Evolutionary conservation across 2,888 invertebrate species (phyloP).

Genomic region (Drosophila kuntzei): DNA sequence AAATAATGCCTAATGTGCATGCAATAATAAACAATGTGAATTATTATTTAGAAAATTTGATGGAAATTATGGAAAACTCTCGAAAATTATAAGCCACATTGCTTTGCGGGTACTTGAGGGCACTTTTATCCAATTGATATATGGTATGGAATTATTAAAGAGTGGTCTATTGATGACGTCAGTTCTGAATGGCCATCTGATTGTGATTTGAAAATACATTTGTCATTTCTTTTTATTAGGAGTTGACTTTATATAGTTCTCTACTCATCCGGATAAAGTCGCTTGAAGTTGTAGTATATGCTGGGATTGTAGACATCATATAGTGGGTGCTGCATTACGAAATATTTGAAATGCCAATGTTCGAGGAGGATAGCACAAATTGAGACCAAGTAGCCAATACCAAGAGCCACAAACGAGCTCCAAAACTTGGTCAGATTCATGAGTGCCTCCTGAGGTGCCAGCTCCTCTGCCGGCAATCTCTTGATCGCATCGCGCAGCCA

Average conservation of each 20-base stretch:
- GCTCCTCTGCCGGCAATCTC: conserved; percentile 87
- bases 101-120: conserved; percentile 63
- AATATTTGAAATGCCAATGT: conserved; percentile 88
- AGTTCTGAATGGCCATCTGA: conserved; percentile 23
- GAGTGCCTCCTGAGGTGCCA: conserved; percentile 89
- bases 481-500: conserved; percentile 92
- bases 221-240: conserved; percentile 22
- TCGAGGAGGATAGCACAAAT: conserved; percentile 88
- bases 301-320: conserved; percentile 88
- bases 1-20: conserved; percentile 68
- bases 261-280: conserved; percentile 62
- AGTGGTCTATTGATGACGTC: conserved; percentile 30
- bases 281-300: conserved; percentile 82
- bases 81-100: conserved; percentile 62
- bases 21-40: conserved; percentile 71
- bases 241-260: background rate
- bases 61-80: conserved; percentile 47
- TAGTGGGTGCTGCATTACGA: conserved; percentile 89
- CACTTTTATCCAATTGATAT: conserved; percentile 56
- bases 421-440: conserved; percentile 92
- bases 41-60: conserved; percentile 70
- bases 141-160: conserved; percentile 5
- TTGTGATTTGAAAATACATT: conserved; percentile 19
- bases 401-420: conserved; percentile 91
- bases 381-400: conserved; percentile 89